A percentile compares a stretch with the other conserved stretches of the same genome.
These are phyloP conservation scores for Opisthocomus hoazin DNA, from an alignment of 2,113 vertebrate genomes.

Conservation along the genomic window DNA sequence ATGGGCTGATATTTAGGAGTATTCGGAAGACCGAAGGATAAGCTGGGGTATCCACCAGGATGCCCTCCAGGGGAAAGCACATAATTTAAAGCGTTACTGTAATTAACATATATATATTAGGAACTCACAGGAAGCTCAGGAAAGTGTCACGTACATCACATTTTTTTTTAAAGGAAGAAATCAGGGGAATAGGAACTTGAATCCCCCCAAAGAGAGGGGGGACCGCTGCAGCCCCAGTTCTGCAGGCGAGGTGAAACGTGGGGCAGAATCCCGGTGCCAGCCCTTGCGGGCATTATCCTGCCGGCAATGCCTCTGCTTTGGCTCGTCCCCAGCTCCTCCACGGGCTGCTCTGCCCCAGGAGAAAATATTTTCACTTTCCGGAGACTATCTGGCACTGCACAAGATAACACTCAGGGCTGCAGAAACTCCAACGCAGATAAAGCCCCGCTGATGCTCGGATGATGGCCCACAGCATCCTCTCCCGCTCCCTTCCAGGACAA, in stretches of 20 bases:
- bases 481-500: not conserved
- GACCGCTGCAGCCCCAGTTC: not conserved
- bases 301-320: not conserved
- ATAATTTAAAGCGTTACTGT: not conserved
- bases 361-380: not conserved
- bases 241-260: not conserved
- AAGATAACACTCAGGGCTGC: not conserved
- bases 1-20: not conserved
- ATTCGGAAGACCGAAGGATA: not conserved
- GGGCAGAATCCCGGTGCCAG: no score
- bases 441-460: rapidly evolving
- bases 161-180: not conserved
- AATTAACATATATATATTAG: not conserved
- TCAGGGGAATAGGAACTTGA: not conserved
- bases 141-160: not conserved
- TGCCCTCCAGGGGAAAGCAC: not conserved
- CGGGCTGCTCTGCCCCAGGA: rapidly evolving
- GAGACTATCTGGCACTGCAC: not conserved
- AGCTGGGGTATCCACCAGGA: not conserved
- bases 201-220: no score
- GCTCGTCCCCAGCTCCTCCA: not conserved
- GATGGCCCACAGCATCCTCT: not conserved
- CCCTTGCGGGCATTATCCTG: not conserved
- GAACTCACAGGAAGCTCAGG: not conserved
- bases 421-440: not conserved